Evolutionary conservation across 2,113 vertebrate species (phyloP), one percentile per base, ranked within the genome.

Genomic region (Piprites chloris): DNA sequence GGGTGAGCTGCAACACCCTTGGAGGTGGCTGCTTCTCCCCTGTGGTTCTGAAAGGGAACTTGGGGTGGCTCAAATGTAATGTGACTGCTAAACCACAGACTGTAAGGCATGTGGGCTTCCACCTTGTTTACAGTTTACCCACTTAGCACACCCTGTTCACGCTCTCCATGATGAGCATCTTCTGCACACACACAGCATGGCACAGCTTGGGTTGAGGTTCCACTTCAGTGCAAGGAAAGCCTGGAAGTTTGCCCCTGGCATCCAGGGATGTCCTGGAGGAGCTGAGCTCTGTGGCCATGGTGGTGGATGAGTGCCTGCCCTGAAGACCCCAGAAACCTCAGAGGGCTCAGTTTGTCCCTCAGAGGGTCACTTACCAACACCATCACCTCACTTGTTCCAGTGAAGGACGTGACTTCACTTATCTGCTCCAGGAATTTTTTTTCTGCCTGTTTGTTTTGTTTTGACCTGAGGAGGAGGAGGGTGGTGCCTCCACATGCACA

Each of bases 381-480:
- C 68, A 75, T 49, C 75, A 26, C 49, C 75, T 85, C 42, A 23
- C 23, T 47, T 5, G 1, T 63, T 82, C 76, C 87, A 37, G 62
- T 0, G 0, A 59, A 33, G 56, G 56, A 78, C 1, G 1, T 52
- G 85, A 50, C 68, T 93, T 77, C 67, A 80, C 59, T 91, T 85
- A 88, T 86, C 89, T 91, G 55, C 72, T 85, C 52, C 67, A 0
- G 5, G 41, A 41, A 63, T 79, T 92, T 81, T 79, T 92, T 81
- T 81, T 91, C 73, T 35, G 50, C 85, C 50, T 93, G 83, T 87
- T 97, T 82, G 68, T 86, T 91, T 88, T 79, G 85, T 77, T 94
- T 91, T 79, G 85, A 66, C 63, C 21, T 0, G 3, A 30, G 14
- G 65, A 81, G 42, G 19, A 84, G 92, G 87, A 92, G 68, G 68